Evolutionary conservation across 2,888 invertebrate species (phyloP), one percentile per base, ranked within the genome.

Genomic region (Pecten maximus): DNA sequence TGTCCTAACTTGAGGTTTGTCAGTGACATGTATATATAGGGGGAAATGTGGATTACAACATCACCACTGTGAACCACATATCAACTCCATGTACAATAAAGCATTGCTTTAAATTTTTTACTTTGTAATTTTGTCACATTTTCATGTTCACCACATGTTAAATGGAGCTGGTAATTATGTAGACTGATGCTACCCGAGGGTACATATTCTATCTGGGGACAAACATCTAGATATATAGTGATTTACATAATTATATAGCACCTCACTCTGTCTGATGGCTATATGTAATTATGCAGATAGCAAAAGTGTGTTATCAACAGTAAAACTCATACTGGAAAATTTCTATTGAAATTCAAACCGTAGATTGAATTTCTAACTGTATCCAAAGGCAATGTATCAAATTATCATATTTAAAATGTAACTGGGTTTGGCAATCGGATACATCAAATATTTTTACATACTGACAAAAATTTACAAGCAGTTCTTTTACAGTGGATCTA

Each of bases 241-340:
- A 74, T 74, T 74, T 74, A 74, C 74, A 74, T 74, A 74, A 28
- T 74, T 28, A 74, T 4, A 74, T 28, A 35, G 74, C 74, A 74
- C 74, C 28, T 74, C 35, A 35, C 74, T 44, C 44, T 74, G 50
- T 54, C 74, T 74, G 74, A 0, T 35, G 35, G 74, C 74, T 0
- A 74, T 15, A 74, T 54, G 2, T 74, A 74, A 74, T 74, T 74
- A 74, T 74, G 74, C 74, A 74, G 74, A 74, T 74, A 74, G 74
- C 35, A 74, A 74, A 74, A 74, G 74, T 74, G 74, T 35, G 74
- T 74, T 74, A 74, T 23, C 74, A 35, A 74, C 74, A 74, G 74
- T 74, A 12, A 74, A 74, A 74, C 35, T 74, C 74, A 28, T 10
- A 35, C 28, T 10, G 15, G 16, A 74, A 74, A 2, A 35, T 35